Evolutionary conservation across 2,113 vertebrate species (phyloP), one percentile per base, ranked within the genome.

Genomic region (Scatophagus argus): DNA sequence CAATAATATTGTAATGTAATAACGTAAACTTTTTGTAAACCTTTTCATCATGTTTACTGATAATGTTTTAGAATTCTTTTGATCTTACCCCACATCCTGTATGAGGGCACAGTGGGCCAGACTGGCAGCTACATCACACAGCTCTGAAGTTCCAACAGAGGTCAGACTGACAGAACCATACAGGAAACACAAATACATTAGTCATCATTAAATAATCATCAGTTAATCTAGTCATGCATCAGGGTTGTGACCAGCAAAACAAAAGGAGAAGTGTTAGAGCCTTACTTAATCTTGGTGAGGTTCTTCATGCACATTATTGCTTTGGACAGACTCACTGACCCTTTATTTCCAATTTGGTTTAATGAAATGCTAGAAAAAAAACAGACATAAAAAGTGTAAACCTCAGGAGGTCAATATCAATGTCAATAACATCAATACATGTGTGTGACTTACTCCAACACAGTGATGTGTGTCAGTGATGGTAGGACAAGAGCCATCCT

Each of bases 21-120:
- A n/a, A n/a, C n/a, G n/a, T n/a, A n/a, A n/a, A n/a, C n/a, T n/a
- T n/a, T n/a, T n/a, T n/a, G n/a, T n/a, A n/a, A n/a, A n/a, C n/a
- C n/a, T n/a, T n/a, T n/a, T n/a, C n/a, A n/a, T n/a, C n/a, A 16
- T 46, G 1, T 46, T 19, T 46, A 46, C 43, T 21, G 6, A 46
- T 19, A 46, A 8, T 8, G 6, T 46, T 14, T 46, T 46, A 16
- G n/a, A n/a, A n/a, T 44, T 12, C 32, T 43, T 46, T 3, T n/a
- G 3, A 38, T 89, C 95, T 95, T 88, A 98, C 97, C 96, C 90
- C 68, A 98, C 92, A 38, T 97, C 96, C 83, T 97, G 94, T 63
- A 97, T 70, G 54, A 81, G 78, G 38, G 83, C 88, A 79, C 96
- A 97, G 4, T 89, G 80, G 54, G 81, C 81, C 83, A 99, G 93